Evolutionary conservation across 2,888 invertebrate genomes (phyloP), one percentile per base, ranked within the genome.

Genomic region (Lissonota sp.): DNA sequence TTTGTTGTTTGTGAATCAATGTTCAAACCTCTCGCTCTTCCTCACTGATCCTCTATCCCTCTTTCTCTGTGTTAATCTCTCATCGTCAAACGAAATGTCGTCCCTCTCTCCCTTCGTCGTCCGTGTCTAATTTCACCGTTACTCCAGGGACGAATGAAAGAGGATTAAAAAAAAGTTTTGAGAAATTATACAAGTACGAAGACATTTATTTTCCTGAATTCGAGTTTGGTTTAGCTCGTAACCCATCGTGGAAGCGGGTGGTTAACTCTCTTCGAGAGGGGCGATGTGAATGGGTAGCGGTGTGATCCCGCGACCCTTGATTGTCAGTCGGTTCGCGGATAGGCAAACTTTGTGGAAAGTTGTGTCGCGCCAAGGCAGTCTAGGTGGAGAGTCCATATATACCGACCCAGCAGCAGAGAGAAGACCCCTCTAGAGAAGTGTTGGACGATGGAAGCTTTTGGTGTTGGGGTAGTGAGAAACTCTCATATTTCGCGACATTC

Each of bases 401-500:
- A 12, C 64, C n/a, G 70, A 73, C 39, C 66, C 62, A 16, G 62
- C n/a, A n/a, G n/a, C n/a, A n/a, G 26, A 26, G 26, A 26, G 26
- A 26, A 67, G 67, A 67, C 73, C n/a, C n/a, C n/a, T 62, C 8
- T n/a, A 67, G 53, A 46, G 62, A 26, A 39, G 67, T 39, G 46
- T 26, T 26, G 26, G 26, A 26, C 53, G 72, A 26, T 26, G 26
- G 26, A 26, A 51, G 73, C 67, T 79, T 79, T 62, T 67, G 69
- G 75, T 26, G 75, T 26, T 26, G 26, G 26, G 26, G 26, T 26
- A 26, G 26, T 26, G 75, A 64, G 79, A 77, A 85, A 86, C 82
- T 87, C 85, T 85, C 84, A 86, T 86, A 86, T 87, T 86, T 86
- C 81, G 85, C 73, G 84, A 85, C 84, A 82, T 83, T 86, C 83